Evolutionary conservation across 2,888 invertebrate genomes (phyloP).

Genomic region (Leucoma salicis): DNA sequence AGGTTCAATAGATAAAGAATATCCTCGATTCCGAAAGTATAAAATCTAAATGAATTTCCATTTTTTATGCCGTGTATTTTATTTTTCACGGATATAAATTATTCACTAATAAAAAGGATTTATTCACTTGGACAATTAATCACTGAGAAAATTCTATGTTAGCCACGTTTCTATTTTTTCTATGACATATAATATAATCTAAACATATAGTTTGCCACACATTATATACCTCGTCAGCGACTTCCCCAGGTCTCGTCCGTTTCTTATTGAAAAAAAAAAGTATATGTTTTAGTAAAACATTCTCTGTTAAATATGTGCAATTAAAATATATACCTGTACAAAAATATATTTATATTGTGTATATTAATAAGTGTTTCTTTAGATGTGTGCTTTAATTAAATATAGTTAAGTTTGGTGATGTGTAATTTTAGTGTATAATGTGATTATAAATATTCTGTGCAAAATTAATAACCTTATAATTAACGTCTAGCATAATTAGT

Average conservation of each 20-base stretch:
- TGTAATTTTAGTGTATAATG: too few relatives aligned
- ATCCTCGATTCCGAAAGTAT: slow-evolving; percentile 11
- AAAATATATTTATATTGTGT: slow-evolving; percentile 24
- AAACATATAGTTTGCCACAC: slow-evolving; percentile 76
- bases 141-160: slow-evolving; percentile 70
- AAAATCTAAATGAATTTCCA: slow-evolving; percentile 14
- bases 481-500: slow-evolving; percentile 29
- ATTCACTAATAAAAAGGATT: slow-evolving; percentile 24
- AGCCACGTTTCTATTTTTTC: slow-evolving; percentile 72
- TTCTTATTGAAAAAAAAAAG: slow-evolving; percentile 83
- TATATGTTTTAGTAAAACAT: slow-evolving; percentile 74
- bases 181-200: slow-evolving; percentile 68
- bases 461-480: slow-evolving; percentile 17
- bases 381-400: neutral
- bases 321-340: slow-evolving; percentile 44
- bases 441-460: slow-evolving; percentile 24
- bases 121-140: slow-evolving; percentile 58
- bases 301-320: slow-evolving; percentile 71
- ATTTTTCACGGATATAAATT: slow-evolving; percentile 18
- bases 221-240: slow-evolving; percentile 86
- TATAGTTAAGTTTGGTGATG: too few relatives aligned
- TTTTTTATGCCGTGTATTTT: slow-evolving; percentile 14
- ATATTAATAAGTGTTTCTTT: slow-evolving; percentile 31
- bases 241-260: slow-evolving; percentile 90
- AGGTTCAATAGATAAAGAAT: slow-evolving; percentile 13